A percentile compares a stretch with the other conserved stretches of the same genome.
Conservation (phyloP, 1,140 invertebrate genomes). For the Aethina tumida region DNA sequence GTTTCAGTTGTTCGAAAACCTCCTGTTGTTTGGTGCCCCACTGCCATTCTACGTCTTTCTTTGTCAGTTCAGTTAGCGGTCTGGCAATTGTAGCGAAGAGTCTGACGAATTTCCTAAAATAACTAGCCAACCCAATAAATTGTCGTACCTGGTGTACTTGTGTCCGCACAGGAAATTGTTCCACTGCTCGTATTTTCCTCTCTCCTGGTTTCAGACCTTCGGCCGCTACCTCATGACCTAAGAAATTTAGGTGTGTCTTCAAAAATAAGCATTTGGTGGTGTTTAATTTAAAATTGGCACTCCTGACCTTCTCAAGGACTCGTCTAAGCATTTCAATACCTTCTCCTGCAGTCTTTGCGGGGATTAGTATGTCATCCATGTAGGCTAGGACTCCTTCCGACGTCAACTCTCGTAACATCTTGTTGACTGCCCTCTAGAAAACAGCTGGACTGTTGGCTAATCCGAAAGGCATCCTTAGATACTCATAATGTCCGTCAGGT, state of each 20-base stretch:
- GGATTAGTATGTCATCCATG: conserved; percentile 27
- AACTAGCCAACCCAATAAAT: conserved; percentile 18
- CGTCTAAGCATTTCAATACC: conserved; percentile 18
- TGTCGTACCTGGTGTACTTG: not conserved
- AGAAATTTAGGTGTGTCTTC: conserved; percentile 10
- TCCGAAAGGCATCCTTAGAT: conserved; percentile 37
- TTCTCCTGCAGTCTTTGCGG: conserved; percentile 17
- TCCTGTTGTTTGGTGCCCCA: conserved; percentile 14
- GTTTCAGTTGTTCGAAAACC: conserved; percentile 8
- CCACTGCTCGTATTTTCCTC: conserved; percentile 1
- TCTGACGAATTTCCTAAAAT: conserved; percentile 24
- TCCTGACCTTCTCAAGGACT: conserved; percentile 16
- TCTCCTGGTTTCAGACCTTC: conserved; percentile 25
- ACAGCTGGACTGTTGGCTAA: conserved; percentile 34
- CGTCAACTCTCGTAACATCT: conserved; percentile 24
- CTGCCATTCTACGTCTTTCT: conserved; percentile 11
- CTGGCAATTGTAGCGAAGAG: conserved; percentile 19
- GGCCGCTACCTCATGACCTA: conserved; percentile 11
- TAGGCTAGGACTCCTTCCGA: conserved; percentile 11
- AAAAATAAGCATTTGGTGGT: conserved; percentile 16
- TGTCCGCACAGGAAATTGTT: not conserved
- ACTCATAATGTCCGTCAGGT: conserved; percentile 37
- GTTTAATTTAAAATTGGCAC: conserved; percentile 13
- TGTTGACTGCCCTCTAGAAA: conserved; percentile 36
- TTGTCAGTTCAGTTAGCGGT: conserved; percentile 14